phyloP scores from a whole-genome alignment of 2,113 vertebrate species.

The Haemorhous mexicanus region DNA sequence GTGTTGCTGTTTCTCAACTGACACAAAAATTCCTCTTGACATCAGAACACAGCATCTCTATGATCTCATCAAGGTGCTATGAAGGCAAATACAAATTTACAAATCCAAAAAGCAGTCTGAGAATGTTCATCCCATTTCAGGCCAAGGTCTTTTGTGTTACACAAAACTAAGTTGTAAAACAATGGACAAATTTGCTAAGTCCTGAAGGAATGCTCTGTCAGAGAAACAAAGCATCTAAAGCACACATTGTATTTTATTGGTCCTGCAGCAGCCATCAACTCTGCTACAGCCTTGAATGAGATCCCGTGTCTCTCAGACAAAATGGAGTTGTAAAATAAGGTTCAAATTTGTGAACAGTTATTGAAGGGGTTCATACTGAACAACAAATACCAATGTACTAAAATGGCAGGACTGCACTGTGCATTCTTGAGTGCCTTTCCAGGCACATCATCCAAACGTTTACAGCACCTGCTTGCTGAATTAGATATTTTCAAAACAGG shows the following conservation, averaged over 20 bases:
- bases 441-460: neutral
- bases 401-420: neutral
- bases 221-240: neutral
- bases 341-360: neutral
- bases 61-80: neutral
- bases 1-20: neutral
- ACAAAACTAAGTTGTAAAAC: neutral
- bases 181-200: neutral
- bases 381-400: neutral
- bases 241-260: neutral
- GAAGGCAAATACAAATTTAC: neutral
- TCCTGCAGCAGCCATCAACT: neutral
- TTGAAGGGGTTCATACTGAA: neutral
- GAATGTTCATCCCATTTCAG: neutral
- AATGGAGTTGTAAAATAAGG: neutral
- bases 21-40: neutral
- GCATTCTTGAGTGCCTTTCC: neutral
- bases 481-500: neutral
- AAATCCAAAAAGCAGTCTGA: neutral
- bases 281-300: neutral
- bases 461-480: neutral
- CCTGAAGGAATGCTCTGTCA: neutral
- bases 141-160: neutral
- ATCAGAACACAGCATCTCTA: neutral
- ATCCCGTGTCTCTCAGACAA: neutral